These are phyloP conservation scores for Eupithecia inturbata DNA, from an alignment of 2,888 invertebrate species.

Conservation along the genomic window DNA sequence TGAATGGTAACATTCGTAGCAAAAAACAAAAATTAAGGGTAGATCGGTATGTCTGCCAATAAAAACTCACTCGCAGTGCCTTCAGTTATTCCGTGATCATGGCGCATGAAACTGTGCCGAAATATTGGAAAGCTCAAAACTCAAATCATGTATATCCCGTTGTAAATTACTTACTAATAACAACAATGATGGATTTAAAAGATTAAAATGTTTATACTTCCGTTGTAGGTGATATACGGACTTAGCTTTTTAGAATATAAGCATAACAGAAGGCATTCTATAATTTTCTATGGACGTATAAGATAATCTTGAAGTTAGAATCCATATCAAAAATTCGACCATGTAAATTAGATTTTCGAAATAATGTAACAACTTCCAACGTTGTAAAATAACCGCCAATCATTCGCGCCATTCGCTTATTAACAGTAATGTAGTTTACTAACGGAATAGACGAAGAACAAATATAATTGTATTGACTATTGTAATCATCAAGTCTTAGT, in stretches of 20 bases:
- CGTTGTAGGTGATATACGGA: background rate
- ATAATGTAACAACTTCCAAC: slow-evolving; percentile 9
- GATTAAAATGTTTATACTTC: background rate
- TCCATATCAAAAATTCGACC: slow-evolving; percentile 25
- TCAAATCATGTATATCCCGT: too few species aligned
- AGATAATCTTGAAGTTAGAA: background rate
- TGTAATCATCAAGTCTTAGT: slow-evolving; percentile 36
- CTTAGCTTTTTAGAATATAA: background rate
- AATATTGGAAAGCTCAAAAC: too few species aligned
- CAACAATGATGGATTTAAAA: too few species aligned
- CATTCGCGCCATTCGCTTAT: slow-evolving; percentile 15
- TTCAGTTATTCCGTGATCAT: too few species aligned
- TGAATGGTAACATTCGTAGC: too few species aligned
- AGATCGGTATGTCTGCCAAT: too few species aligned
- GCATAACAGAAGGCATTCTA: background rate
- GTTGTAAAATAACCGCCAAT: slow-evolving; percentile 9
- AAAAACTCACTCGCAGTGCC: too few species aligned
- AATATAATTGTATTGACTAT: slow-evolving; percentile 25
- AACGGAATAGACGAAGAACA: slow-evolving; percentile 14
- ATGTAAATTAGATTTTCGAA: slow-evolving; percentile 11
- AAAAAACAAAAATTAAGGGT: too few species aligned
- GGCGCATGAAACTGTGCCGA: too few species aligned
- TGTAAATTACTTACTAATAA: too few species aligned
- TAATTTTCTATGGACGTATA: background rate
- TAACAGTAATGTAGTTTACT: background rate